These are phyloP conservation scores for Hoplias malabaricus DNA, from an alignment of 2,113 vertebrate species.

Conservation along the genomic window DNA sequence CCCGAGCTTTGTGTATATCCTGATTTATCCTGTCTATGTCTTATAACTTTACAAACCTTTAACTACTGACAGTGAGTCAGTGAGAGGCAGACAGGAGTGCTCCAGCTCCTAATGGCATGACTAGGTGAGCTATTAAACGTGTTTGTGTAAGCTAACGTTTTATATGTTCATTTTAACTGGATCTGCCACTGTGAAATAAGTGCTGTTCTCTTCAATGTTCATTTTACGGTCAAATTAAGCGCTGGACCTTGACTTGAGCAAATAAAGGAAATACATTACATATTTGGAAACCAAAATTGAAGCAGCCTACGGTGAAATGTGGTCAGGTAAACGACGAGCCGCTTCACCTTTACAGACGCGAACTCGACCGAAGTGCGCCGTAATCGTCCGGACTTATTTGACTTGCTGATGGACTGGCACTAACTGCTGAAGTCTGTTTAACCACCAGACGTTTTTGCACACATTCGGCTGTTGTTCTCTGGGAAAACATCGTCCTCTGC, in stretches of 20 bases:
- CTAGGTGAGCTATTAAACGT: not conserved
- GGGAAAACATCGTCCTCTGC: conserved; percentile 68
- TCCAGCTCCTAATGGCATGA: not conserved
- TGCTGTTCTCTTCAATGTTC: not conserved
- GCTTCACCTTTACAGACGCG: not conserved
- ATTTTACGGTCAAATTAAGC: conserved; percentile 1
- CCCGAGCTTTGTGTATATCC: too few relatives aligned
- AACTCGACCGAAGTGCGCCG: not conserved
- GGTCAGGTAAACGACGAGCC: not conserved
- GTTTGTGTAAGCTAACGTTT: not conserved
- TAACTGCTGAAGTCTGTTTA: conserved; percentile 68
- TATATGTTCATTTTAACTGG: conserved; percentile 7
- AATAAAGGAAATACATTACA: not conserved
- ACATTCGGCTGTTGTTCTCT: conserved; percentile 49
- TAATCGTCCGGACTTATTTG: conserved; percentile 67
- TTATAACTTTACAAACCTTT: not conserved
- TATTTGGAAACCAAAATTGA: not conserved
- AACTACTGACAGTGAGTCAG: not conserved
- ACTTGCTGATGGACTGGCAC: conserved; percentile 70
- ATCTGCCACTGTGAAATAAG: conserved; percentile 25
- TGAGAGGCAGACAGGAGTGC: not conserved
- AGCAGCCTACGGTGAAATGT: not conserved
- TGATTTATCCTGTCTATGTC: not conserved
- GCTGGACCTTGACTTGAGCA: not conserved
- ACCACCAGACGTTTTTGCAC: conserved; percentile 58